Conservation (phyloP, 2,888 invertebrate species). For the Anticlea derivata region DNA sequence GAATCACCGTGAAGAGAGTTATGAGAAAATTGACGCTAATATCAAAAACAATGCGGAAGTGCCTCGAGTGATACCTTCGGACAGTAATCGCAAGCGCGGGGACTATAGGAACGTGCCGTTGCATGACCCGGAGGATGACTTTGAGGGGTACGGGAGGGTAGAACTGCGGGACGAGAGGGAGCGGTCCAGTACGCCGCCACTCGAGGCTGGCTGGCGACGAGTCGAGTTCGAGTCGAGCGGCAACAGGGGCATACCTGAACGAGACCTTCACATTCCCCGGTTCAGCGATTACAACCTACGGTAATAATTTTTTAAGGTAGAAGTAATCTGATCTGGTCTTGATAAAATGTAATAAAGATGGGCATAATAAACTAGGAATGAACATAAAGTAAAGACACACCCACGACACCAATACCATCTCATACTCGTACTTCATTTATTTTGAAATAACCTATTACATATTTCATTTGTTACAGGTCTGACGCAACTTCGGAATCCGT, state of each 20-base stretch:
- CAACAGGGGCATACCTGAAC: conserved; percentile 59
- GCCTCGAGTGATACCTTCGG: conserved; percentile 60
- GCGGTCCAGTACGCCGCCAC: conserved; percentile 57
- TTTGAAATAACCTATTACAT: too few species aligned
- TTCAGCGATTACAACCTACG: conserved; percentile 84
- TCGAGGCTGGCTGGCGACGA: conserved; percentile 61
- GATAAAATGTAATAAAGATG: too few species aligned
- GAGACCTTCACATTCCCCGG: conserved; percentile 87
- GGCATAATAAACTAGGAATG: too few species aligned
- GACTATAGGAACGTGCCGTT: conserved; percentile 89
- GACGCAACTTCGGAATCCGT: conserved; percentile 79
- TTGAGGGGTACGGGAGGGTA: conserved; percentile 69
- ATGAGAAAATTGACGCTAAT: conserved; percentile 91
- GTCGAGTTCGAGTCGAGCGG: conserved; percentile 57
- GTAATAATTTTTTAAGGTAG: conserved; percentile 55
- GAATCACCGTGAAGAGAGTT: conserved; percentile 85
- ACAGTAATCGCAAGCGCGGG: conserved; percentile 83
- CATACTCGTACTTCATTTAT: too few species aligned
- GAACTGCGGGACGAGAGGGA: conserved; percentile 54
- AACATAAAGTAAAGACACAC: too few species aligned
- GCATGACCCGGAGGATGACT: conserved; percentile 87
- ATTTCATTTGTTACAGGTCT: conserved; percentile 58
- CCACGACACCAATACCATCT: too few species aligned
- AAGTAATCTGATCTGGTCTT: too few species aligned
- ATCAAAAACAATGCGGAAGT: conserved; percentile 73